Base-by-base conservation (phyloP, 2,888 invertebrate species). In the Enoplolaimus lenunculus region DNA sequence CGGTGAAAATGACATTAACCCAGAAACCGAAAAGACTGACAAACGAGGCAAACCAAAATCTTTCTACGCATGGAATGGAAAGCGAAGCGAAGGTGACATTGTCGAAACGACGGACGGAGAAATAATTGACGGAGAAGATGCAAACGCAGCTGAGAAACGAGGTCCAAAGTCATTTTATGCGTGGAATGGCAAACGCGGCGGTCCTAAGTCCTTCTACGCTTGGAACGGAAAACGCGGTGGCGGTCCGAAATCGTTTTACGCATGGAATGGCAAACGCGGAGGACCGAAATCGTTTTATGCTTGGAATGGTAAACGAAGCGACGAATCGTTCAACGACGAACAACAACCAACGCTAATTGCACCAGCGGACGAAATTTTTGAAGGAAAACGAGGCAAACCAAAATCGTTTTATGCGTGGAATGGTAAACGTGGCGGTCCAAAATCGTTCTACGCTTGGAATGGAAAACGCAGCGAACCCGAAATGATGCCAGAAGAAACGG, bases 381-480 rank as follows among this genome's bases (percentile, higher is more conserved):
- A 62, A 3, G 30, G n/a, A 28, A 26, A 62, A 62, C 28, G 28
- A 62, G 64, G 30, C 28, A n/a, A n/a, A n/a, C 28, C 28, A n/a
- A 26, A 29, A 62, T 28, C 28, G 30, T 62, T 62, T n/a, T 62
- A 62, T 62, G 28, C 28, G n/a, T 62, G 64, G 64, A 29, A 26
- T 13, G 64, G 64, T 13, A 62, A 62, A 62, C 64, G 64, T 28
- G n/a, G 28, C 64, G 64, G 45, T 13, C 45, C 45, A 45, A 45
- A 45, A 45, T 45, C 28, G 3, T 62, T 62, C 64, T 62, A 62
- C 64, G 64, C 64, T 3, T 45, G 45, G 45, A 45, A 45, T 21
- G 45, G 45, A 45, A 45, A 45, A 21, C 45, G 45, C 7, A 13
- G 21, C 57, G 57, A 57, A n/a, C n/a, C n/a, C n/a, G n/a, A n/a